phyloP scores from a whole-genome alignment of 2,113 vertebrate genomes.

The Equus przewalskii region DNA sequence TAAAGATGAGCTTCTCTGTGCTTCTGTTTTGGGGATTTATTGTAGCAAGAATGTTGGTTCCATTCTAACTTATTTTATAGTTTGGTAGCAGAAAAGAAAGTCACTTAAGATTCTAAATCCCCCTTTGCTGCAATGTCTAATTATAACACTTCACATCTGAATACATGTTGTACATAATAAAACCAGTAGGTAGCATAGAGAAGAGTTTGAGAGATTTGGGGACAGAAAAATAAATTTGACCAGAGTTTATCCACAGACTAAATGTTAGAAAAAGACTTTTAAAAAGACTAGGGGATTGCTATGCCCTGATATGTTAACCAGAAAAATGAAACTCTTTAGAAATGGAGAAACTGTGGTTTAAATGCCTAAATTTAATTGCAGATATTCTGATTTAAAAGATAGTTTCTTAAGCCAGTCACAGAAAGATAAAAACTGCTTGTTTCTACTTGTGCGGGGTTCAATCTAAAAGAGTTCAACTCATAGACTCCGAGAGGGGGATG shows the following conservation, averaged over 20 bases:
- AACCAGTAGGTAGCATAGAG: background rate
- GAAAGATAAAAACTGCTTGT: background rate
- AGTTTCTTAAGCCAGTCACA: background rate
- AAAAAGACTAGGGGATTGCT: background rate
- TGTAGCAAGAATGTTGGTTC: slow-evolving; percentile 20
- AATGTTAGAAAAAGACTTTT: background rate
- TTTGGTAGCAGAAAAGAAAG: background rate
- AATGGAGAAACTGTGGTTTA: slow-evolving; percentile 29
- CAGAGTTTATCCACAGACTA: background rate
- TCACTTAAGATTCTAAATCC: slow-evolving; percentile 42
- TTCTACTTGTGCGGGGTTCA: background rate
- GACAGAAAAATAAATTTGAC: slow-evolving; percentile 1
- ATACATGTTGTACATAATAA: slow-evolving; percentile 9
- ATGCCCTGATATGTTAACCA: slow-evolving; percentile 30
- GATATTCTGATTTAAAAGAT: slow-evolving; percentile 34
- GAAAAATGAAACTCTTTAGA: background rate
- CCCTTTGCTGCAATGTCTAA: background rate
- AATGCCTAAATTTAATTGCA: slow-evolving; percentile 1
- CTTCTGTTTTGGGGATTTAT: slow-evolving; percentile 3
- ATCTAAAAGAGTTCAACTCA: background rate
- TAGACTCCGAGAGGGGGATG: background rate
- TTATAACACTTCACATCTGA: background rate
- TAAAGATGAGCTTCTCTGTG: background rate
- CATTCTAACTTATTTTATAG: slow-evolving; percentile 27
- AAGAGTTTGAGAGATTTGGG: background rate